These are phyloP conservation scores for Thamnophis elegans DNA, from an alignment of 2,797 vertebrate genomes.

Conservation along the genomic window DNA sequence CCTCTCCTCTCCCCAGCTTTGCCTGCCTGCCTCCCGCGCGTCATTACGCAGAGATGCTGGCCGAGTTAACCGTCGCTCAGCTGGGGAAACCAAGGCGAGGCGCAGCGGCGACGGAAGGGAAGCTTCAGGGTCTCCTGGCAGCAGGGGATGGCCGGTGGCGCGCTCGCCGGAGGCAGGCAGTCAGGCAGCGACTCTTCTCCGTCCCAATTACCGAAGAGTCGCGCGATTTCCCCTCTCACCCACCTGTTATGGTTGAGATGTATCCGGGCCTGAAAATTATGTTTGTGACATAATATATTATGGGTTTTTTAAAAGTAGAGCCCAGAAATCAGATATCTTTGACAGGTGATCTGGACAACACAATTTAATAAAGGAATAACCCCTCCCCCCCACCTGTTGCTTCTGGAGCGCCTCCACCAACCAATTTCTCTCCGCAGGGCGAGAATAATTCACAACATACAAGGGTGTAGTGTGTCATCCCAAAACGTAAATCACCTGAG, in stretches of 20 bases:
- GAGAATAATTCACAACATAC: background rate
- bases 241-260: background rate
- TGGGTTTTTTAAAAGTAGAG: background rate
- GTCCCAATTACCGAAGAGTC: background rate
- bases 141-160: background rate
- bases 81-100: background rate
- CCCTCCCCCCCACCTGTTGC: background rate
- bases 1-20: background rate
- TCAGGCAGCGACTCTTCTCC: background rate
- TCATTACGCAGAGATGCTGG: constrained; percentile 71
- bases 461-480: background rate
- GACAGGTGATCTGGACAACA: background rate
- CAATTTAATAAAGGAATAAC: background rate
- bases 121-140: background rate
- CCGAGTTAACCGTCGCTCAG: constrained; percentile 40
- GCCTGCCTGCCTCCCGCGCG: constrained; percentile 44
- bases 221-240: background rate
- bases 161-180: background rate
- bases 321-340: background rate
- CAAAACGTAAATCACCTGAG: background rate
- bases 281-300: background rate
- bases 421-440: background rate
- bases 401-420: background rate
- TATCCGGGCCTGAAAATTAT: background rate
- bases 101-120: background rate